Percentiles rank a stretch among this genome's conserved stretches.
Conservation (phyloP, 1,140 invertebrate species). For the Plodia interpunctella region DNA sequence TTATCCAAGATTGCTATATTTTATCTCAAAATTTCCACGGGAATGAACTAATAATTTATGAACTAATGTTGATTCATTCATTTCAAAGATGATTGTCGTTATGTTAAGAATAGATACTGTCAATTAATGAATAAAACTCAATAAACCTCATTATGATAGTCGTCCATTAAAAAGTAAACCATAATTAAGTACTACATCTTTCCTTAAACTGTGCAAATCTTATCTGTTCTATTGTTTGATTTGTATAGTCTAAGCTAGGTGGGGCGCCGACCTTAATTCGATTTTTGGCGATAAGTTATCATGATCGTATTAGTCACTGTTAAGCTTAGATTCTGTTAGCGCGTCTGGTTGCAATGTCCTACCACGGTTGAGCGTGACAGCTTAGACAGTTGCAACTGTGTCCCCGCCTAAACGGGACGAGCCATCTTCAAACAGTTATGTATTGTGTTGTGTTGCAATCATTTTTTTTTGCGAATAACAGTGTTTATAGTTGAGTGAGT, state of each 20-base stretch:
- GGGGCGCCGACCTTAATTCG: background rate
- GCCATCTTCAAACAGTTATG: constrained; percentile 25
- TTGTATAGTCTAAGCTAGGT: background rate
- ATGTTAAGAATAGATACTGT: no score
- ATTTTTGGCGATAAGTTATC: background rate
- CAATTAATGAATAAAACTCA: no score
- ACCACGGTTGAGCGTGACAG: background rate
- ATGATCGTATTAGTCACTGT: constrained; percentile 11
- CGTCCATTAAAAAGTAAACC: no score
- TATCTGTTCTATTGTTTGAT: background rate
- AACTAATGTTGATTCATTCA: no score
- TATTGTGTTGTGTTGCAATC: constrained; percentile 23
- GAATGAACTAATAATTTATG: no score
- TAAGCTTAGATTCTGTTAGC: background rate
- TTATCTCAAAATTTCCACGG: no score
- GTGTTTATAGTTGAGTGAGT: constrained; percentile 23
- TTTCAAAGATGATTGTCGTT: no score
- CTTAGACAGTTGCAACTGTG: background rate
- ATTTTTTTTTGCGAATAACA: constrained; percentile 17
- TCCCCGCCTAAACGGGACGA: constrained; percentile 2
- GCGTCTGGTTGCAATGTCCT: background rate
- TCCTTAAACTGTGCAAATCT: background rate
- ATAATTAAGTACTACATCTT: no score
- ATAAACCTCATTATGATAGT: no score
- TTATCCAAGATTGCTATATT: no score